These are phyloP conservation scores for Capreolus pygargus DNA, from an alignment of 2,113 vertebrate species.

Conservation along the genomic window DNA sequence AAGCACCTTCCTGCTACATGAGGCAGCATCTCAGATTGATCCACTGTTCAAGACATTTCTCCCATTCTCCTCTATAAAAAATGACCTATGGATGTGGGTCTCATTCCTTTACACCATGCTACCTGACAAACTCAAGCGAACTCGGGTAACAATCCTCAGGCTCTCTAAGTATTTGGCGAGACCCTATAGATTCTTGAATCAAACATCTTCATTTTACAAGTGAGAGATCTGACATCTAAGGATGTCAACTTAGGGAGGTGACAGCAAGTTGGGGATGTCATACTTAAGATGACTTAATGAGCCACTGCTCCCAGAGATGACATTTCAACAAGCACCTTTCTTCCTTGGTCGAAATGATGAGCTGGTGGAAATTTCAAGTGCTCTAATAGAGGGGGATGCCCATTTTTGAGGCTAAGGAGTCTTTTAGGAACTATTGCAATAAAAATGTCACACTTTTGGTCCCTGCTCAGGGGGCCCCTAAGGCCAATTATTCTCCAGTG, in stretches of 20 bases:
- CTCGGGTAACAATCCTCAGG: background rate
- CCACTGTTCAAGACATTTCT: background rate
- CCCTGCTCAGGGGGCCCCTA: background rate
- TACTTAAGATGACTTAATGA: conserved; percentile 58
- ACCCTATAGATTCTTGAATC: conserved; percentile 4
- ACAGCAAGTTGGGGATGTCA: conserved; percentile 33
- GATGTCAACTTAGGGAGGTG: background rate
- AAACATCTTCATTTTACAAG: conserved; percentile 14
- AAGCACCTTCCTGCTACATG: background rate
- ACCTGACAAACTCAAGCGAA: background rate
- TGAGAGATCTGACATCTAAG: conserved; percentile 30
- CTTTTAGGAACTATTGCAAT: background rate
- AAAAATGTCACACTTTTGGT: background rate
- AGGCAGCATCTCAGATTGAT: background rate
- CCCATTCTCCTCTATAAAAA: background rate
- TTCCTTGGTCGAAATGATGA: conserved; percentile 42
- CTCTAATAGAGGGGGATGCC: background rate
- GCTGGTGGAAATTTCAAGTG: background rate
- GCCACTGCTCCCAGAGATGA: conserved; percentile 19
- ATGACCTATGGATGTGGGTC: background rate
- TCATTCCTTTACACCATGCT: background rate
- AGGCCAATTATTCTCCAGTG: background rate
- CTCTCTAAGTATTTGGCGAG: background rate
- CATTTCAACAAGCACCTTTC: conserved; percentile 46
- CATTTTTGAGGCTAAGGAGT: background rate